Conservation (phyloP, 2,113 vertebrate genomes). For the Lipophrys pholis region DNA sequence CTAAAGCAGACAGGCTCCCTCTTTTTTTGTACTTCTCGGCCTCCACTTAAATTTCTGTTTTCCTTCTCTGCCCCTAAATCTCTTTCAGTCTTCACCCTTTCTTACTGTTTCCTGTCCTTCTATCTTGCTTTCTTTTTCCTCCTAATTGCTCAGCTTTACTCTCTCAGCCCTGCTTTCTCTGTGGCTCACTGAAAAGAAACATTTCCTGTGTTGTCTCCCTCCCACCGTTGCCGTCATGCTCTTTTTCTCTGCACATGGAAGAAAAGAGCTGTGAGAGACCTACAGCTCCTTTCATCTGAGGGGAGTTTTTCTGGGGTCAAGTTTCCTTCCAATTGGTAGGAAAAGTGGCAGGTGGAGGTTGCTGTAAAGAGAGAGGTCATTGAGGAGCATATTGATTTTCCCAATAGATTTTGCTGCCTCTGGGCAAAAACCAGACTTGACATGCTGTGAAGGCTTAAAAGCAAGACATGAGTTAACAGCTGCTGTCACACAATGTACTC, state of each 20-base stretch:
- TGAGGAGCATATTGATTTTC: slow-evolving; percentile 59
- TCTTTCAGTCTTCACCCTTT: neutral
- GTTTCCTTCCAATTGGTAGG: slow-evolving; percentile 24
- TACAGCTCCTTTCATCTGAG: slow-evolving; percentile 1
- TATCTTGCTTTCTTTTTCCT: neutral
- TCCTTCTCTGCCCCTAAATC: neutral
- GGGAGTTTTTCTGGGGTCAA: slow-evolving; percentile 26
- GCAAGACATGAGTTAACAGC: slow-evolving; percentile 28
- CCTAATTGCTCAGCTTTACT: neutral
- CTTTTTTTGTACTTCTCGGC: neutral
- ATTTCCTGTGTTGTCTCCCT: neutral
- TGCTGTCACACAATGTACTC: slow-evolving; percentile 6
- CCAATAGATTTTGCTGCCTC: slow-evolving; percentile 40
- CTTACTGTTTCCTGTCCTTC: neutral
- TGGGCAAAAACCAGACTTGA: slow-evolving; percentile 54
- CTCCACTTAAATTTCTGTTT: slow-evolving; percentile 14
- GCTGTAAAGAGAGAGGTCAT: slow-evolving; percentile 32
- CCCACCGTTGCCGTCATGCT: neutral
- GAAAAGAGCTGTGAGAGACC: neutral
- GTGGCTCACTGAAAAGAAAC: neutral
- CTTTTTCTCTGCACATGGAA: neutral
- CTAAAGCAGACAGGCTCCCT: neutral
- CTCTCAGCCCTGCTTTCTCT: neutral
- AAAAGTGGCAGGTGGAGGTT: slow-evolving; percentile 27
- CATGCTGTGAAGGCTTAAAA: slow-evolving; percentile 51